Conservation (phyloP, 2,888 invertebrate species). For the Limenitis camilla region DNA sequence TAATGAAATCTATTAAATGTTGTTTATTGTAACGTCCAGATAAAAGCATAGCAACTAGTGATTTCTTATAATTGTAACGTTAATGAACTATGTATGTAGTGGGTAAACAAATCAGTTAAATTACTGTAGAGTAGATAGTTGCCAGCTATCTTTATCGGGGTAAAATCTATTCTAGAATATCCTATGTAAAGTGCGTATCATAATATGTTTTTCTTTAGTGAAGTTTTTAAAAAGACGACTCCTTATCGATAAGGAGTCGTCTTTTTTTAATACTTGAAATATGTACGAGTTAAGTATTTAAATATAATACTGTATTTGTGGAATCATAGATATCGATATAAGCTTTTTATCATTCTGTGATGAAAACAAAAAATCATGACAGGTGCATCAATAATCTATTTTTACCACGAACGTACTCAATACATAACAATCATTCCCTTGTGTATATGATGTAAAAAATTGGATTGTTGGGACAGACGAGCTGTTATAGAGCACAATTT, state of each 20-base stretch:
- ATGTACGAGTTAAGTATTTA: too few species aligned
- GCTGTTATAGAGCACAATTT: too few species aligned
- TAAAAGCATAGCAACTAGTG: slow-evolving; percentile 3
- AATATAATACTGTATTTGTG: too few species aligned
- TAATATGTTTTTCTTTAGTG: too few species aligned
- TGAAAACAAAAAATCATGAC: slow-evolving; percentile 6
- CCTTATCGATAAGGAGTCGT: too few species aligned
- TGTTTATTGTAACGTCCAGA: slow-evolving; percentile 3
- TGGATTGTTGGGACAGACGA: background rate
- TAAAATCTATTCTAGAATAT: too few species aligned
- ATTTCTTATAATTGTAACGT: slow-evolving; percentile 2
- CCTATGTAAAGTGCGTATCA: too few species aligned
- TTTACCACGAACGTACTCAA: slow-evolving; percentile 1
- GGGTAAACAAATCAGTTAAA: background rate
- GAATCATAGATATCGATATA: background rate
- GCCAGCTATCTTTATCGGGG: too few species aligned
- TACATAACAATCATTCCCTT: too few species aligned
- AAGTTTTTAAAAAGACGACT: too few species aligned
- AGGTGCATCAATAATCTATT: slow-evolving; percentile 6
- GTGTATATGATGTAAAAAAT: background rate
- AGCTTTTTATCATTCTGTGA: slow-evolving; percentile 2
- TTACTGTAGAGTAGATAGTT: too few species aligned
- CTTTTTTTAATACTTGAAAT: too few species aligned
- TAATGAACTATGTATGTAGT: background rate
- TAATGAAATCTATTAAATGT: slow-evolving; percentile 9